These are phyloP conservation scores for Ophion ellenae DNA, from an alignment of 2,888 invertebrate genomes.

Conservation along the genomic window DNA sequence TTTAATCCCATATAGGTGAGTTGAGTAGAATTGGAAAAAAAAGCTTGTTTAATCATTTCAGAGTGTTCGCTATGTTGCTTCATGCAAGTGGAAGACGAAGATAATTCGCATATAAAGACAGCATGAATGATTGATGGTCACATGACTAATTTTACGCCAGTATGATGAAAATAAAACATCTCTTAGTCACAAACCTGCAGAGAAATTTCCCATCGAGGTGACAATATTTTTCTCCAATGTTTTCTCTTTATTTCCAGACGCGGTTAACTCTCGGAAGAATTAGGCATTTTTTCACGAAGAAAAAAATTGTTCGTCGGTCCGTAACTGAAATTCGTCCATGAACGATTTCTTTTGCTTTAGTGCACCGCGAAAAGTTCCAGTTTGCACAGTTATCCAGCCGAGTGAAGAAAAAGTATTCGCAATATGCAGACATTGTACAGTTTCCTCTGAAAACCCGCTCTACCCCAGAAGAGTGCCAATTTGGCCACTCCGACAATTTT, in stretches of 20 bases:
- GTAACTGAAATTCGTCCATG: not conserved
- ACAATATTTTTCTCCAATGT: too few species aligned
- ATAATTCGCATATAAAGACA: not conserved
- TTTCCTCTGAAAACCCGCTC: not conserved
- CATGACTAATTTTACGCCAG: too few species aligned
- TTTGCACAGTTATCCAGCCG: not conserved
- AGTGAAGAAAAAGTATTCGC: not conserved
- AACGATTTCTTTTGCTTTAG: not conserved
- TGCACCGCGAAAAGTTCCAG: not conserved
- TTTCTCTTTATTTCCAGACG: too few species aligned
- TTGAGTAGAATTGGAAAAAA: not conserved
- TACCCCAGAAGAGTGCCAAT: not conserved
- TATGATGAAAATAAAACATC: too few species aligned
- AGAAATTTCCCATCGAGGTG: too few species aligned
- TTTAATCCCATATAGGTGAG: not conserved
- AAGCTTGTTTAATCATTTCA: not conserved
- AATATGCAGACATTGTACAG: not conserved
- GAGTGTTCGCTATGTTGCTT: not conserved
- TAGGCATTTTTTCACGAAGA: too few species aligned
- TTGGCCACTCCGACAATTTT: not conserved
- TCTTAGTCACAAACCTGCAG: too few species aligned
- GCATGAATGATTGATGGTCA: not conserved
- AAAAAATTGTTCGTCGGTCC: too few species aligned
- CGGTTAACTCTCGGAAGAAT: too few species aligned
- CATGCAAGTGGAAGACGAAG: not conserved